phyloP scores from a whole-genome alignment of 2,113 vertebrate species.

The Panthera uncia region DNA sequence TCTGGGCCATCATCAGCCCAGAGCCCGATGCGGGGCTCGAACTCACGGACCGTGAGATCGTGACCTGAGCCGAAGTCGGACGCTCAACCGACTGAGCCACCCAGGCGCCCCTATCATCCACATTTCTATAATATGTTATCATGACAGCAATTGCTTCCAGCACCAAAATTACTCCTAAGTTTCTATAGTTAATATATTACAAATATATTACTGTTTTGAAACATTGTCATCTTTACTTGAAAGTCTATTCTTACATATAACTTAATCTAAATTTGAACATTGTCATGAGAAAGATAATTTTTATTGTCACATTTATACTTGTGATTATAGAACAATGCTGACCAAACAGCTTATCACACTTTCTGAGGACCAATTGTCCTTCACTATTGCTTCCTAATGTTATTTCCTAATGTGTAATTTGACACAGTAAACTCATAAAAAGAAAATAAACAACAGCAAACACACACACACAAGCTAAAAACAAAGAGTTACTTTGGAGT shows the following conservation, averaged over 20 bases:
- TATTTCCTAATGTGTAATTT: not conserved
- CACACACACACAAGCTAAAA: not conserved
- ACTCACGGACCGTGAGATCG: too few relatives aligned
- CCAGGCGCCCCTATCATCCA: not conserved
- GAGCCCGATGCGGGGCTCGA: too few relatives aligned
- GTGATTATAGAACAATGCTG: not conserved
- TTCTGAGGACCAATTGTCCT: not conserved
- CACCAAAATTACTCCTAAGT: not conserved
- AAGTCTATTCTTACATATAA: not conserved
- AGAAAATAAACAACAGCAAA: not conserved
- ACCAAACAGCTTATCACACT: not conserved
- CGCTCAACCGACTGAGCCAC: too few relatives aligned
- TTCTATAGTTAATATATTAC: not conserved
- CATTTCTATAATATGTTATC: not conserved
- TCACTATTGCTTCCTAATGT: not conserved
- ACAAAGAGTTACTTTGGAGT: not conserved
- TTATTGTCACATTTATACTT: not conserved
- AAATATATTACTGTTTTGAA: not conserved
- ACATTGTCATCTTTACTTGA: not conserved
- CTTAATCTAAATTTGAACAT: slow-evolving; percentile 16
- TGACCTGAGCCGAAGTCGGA: too few relatives aligned
- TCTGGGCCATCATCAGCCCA: too few relatives aligned
- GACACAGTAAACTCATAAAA: not conserved
- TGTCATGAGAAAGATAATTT: not conserved
- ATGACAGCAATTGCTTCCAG: not conserved